Conservation (phyloP, 2,113 vertebrate genomes). For the Chamaea fasciata region DNA sequence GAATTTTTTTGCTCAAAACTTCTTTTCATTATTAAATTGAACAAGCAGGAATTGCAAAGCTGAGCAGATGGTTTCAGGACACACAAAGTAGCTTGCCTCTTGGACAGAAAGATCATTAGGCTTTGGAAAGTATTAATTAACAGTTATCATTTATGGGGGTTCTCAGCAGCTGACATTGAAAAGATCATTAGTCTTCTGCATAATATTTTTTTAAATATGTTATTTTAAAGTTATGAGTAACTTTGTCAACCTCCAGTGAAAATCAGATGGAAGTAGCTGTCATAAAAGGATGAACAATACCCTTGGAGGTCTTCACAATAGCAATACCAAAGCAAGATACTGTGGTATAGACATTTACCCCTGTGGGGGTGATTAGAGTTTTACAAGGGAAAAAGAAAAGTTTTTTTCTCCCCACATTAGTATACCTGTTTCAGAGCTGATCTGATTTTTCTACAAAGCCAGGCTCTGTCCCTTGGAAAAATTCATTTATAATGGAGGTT, state of each 20-base stretch:
- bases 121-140: neutral
- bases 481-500: neutral
- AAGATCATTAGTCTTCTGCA: neutral
- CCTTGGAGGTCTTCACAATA: neutral
- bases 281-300: neutral
- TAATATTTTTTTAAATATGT: neutral
- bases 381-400: neutral
- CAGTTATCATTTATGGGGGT: neutral
- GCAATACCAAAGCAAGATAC: neutral
- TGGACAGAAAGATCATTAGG: neutral
- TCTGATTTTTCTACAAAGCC: neutral
- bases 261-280: conserved; percentile 21
- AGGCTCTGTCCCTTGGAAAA: neutral
- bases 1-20: neutral
- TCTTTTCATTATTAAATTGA: neutral
- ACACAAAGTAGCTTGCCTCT: neutral
- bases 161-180: conserved; percentile 35
- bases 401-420: neutral
- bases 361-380: neutral
- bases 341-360: neutral
- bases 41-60: neutral
- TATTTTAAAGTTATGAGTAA: conserved; percentile 46
- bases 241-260: conserved; percentile 22
- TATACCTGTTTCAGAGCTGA: neutral
- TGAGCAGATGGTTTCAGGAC: neutral